Evolutionary conservation across 2,888 invertebrate genomes (phyloP).

Genomic region (Drosophila maculinotata): DNA sequence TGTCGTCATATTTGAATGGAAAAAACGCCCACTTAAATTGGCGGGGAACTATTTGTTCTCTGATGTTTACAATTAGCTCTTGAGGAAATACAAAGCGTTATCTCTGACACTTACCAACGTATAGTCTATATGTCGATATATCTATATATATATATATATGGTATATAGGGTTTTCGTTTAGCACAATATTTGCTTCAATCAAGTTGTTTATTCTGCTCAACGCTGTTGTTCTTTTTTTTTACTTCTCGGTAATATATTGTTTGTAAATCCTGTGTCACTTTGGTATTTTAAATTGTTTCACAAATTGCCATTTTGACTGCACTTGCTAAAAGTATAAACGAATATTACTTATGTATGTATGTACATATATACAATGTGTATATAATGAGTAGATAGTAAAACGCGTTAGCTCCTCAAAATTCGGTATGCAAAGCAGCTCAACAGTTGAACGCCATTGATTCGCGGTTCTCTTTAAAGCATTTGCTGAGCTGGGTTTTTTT

Average conservation of each 20-base stretch:
- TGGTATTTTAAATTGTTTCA: constrained; percentile 17
- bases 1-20: constrained; percentile 8
- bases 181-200: constrained; percentile 45
- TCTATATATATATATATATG: constrained; percentile 5
- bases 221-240: constrained; percentile 3
- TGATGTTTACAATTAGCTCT: constrained; percentile 38
- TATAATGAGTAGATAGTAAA: constrained; percentile 8
- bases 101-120: constrained; percentile 46
- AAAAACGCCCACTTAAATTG: constrained; percentile 37
- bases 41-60: constrained; percentile 9
- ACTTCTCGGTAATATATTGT: constrained; percentile 8
- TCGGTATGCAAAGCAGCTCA: constrained; percentile 49
- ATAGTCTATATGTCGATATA: constrained; percentile 18
- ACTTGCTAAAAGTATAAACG: neutral
- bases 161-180: constrained; percentile 1
- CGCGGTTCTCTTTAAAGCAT: constrained; percentile 33
- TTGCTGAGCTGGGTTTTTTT: constrained; percentile 26
- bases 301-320: constrained; percentile 6
- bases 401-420: constrained; percentile 13
- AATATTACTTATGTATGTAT: neutral
- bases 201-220: constrained; percentile 48
- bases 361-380: neutral
- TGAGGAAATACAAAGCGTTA: constrained; percentile 36
- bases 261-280: constrained; percentile 21
- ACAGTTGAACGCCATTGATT: constrained; percentile 53